Evolutionary conservation across 2,797 vertebrate genomes (phyloP).

Genomic region (Acridotheres tristis): DNA sequence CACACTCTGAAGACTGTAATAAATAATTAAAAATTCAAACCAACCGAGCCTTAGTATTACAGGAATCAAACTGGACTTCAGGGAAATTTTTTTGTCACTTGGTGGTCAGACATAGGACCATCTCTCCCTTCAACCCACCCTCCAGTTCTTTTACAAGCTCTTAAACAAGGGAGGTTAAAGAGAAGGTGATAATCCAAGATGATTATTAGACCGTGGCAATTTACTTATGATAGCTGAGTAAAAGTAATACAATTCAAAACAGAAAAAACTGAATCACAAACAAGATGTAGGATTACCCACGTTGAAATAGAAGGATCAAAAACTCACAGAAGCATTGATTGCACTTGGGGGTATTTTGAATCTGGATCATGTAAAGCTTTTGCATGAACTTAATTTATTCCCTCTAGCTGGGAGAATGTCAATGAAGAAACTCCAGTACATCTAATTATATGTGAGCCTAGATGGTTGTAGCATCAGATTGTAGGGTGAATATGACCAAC

Average conservation of each 20-base stretch:
- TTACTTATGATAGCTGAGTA: slow-evolving; percentile 18
- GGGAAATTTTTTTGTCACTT: slow-evolving; percentile 37
- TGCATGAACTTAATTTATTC: slow-evolving; percentile 28
- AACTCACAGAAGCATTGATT: neutral
- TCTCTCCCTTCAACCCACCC: neutral
- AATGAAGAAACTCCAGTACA: neutral
- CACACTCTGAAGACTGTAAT: slow-evolving; percentile 66
- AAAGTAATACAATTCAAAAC: slow-evolving; percentile 9
- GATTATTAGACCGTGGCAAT: neutral
- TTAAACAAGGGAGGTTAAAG: neutral
- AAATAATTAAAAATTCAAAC: slow-evolving; percentile 76
- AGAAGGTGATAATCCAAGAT: slow-evolving; percentile 13
- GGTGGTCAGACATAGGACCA: neutral
- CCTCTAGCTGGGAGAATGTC: neutral
- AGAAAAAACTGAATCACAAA: slow-evolving; percentile 29
- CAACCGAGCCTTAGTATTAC: slow-evolving; percentile 48
- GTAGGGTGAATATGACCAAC: neutral
- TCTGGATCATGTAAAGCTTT: slow-evolving; percentile 2
- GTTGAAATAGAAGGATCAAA: slow-evolving; percentile 20
- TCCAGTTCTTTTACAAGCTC: slow-evolving; percentile 10
- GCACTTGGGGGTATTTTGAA: neutral
- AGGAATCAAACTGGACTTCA: slow-evolving; percentile 52
- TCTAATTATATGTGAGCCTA: neutral
- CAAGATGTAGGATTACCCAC: neutral
- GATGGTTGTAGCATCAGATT: neutral